phyloP scores from a whole-genome alignment of 2,888 invertebrate genomes.

The Morinoia aosen region DNA sequence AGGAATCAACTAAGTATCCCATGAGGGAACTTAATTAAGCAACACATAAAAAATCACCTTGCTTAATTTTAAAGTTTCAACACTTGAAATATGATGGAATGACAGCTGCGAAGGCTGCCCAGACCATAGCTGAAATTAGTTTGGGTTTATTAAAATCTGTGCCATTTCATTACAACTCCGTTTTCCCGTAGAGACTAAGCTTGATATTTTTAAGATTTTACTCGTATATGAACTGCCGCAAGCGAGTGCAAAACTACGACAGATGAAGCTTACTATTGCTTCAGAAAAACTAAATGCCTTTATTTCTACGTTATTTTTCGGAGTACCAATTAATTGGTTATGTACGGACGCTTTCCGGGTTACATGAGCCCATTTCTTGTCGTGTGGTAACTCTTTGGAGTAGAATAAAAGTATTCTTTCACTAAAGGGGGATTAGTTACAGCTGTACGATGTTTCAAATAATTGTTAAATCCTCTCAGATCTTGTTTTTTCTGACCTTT shows the following conservation, averaged over 20 bases:
- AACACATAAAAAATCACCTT: neutral
- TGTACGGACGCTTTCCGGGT: neutral
- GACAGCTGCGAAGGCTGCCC: neutral
- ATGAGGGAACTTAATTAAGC: neutral
- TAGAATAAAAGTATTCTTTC: neutral
- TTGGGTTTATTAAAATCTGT: neutral
- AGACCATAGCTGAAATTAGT: neutral
- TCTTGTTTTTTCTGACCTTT: neutral
- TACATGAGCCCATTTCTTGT: neutral
- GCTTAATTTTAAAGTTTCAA: too few species aligned
- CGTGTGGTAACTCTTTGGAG: neutral
- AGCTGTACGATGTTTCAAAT: neutral
- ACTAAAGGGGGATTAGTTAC: neutral
- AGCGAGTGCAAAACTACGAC: too few species aligned
- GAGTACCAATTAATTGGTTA: neutral
- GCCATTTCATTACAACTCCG: neutral
- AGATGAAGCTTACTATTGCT: too few species aligned
- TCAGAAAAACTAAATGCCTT: too few species aligned
- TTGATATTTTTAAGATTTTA: neutral
- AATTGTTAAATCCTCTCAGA: neutral
- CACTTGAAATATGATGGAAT: too few species aligned
- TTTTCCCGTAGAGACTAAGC: neutral
- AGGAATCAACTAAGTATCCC: neutral
- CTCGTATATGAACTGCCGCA: too few species aligned
- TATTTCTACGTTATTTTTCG: neutral